Evolutionary conservation across 2,888 invertebrate species (phyloP).

Genomic region (Mycalesis mineus): DNA sequence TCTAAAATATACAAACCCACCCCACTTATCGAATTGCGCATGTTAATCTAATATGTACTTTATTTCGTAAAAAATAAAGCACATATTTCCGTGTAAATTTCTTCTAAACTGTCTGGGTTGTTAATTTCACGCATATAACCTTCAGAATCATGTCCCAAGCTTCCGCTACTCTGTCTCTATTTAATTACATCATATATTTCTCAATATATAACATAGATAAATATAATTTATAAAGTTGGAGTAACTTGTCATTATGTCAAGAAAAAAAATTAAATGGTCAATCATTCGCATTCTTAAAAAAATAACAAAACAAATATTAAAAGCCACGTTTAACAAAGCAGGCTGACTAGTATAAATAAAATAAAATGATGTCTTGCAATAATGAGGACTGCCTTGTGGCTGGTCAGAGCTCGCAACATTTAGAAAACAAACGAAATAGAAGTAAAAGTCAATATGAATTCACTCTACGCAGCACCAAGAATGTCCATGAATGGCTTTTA

Average conservation of each 20-base stretch:
- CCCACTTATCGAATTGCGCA: background rate
- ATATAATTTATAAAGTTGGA: slow-evolving; percentile 10
- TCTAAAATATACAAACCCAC: background rate
- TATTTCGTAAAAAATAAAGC: background rate
- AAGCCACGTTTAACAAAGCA: slow-evolving; percentile 18
- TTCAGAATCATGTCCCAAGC: background rate
- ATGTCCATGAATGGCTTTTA: background rate
- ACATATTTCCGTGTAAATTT: background rate
- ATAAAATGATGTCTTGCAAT: slow-evolving; percentile 13
- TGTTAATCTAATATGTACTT: background rate
- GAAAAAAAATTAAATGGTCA: background rate
- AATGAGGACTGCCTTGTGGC: background rate
- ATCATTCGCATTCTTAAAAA: slow-evolving; percentile 17
- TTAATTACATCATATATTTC: slow-evolving; percentile 1
- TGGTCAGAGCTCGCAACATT: background rate
- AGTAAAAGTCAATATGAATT: background rate
- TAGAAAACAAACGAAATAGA: background rate
- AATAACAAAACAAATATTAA: slow-evolving; percentile 17
- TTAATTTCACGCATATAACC: background rate
- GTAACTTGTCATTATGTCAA: slow-evolving; percentile 20
- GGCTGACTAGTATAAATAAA: slow-evolving; percentile 23
- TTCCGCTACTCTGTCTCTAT: background rate
- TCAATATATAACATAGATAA: slow-evolving; percentile 15
- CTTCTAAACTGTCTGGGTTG: background rate
- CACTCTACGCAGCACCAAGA: background rate